Base-by-base conservation (phyloP, 2,888 invertebrate species). In the Chesias legatella region DNA sequence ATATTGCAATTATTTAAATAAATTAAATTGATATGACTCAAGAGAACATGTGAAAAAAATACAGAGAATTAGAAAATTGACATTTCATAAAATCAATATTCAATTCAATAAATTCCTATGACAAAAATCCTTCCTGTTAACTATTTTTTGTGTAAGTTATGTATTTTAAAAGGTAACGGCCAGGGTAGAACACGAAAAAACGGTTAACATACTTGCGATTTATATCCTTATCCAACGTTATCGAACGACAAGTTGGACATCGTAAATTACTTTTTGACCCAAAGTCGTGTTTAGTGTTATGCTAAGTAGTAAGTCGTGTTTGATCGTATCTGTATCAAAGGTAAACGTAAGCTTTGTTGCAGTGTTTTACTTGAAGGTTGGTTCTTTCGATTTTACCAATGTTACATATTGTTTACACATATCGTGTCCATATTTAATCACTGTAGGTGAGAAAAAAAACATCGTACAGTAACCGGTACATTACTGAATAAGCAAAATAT, bases 121-220 rank as follows among this genome's bases (percentile, higher is more conserved):
- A 17, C 13, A 17, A 17, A 31, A 45, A 37, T 41, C 37, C 41
- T 40, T 30, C 10, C 8, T 22, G 29, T 30, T 24, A 36, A 40
- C 37, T 33, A 33, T 42, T 46, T n/a, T 49, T 49, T 43, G 33
- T 48, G 48, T 33, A 36, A 43, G 43, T 39, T 48, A 50, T 45
- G 45, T 41, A 23, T 47, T 33, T 31, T 20, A 31, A 43, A 43
- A 39, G 34, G 42, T 25, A 33, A 33, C 38, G 24, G 43, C 26
- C 22, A 33, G 36, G 37, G 45, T 39, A 34, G 31, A 36, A 44
- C 51, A 51, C 43, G 48, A 37, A 51, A n/a, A 46, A 42, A 33
- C 31, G 31, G 26, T 36, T 50, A 39, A 37, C 29, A 22, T 36
- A 28, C 37, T 31, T 34, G 35, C 39, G 35, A 31, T 41, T 41